Evolutionary conservation across 2,113 vertebrate genomes (phyloP), one percentile per base, ranked within the genome.

Genomic region (Antechinus flavipes): DNA sequence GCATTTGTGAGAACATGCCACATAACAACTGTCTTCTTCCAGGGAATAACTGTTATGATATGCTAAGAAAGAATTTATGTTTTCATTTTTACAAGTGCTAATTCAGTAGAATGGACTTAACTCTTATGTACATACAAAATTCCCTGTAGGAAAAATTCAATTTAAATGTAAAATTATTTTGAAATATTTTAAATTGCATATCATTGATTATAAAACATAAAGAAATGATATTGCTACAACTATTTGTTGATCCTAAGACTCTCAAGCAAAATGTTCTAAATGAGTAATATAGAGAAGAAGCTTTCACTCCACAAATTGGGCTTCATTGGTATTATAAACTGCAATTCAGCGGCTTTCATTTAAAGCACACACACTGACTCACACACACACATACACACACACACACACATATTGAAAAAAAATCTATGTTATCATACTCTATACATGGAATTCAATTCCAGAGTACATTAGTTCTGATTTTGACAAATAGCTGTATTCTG

Each of bases 401-500:
- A n/a, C 35, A 76, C 30, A 76, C 61, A n/a, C 68, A 76, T 14
- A 58, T 61, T 11, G 6, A 61, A 61, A 52, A 52, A 61, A 90
- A 54, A 42, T 50, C 42, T 92, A 53, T 30, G 22, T 54, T 92
- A 58, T 84, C 95, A 42, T 91, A 93, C 23, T 91, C 4, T 54
- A 0, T 52, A 91, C 16, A 54, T 91, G 91, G 23, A 50, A 90
- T 95, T 97, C 93, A 96, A 93, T 93, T 96, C 52, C 91, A 95
- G n/a, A 95, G 55, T 11, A 84, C 89, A 76, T 96, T 68, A 76
- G 84, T 95, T 96, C 92, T 90, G 35, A 94, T 50, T 94, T 84
- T 95, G 54, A 97, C 92, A 97, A 96, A 97, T 0, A 42, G 68
- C n/a, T 96, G 90, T 8, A 30, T 91, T 96, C 91, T 53, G 14